Percentiles rank a stretch among this genome's conserved stretches.
These are phyloP conservation scores for Steromphala cineraria DNA, from an alignment of 2,888 invertebrate genomes.

Conservation along the genomic window DNA sequence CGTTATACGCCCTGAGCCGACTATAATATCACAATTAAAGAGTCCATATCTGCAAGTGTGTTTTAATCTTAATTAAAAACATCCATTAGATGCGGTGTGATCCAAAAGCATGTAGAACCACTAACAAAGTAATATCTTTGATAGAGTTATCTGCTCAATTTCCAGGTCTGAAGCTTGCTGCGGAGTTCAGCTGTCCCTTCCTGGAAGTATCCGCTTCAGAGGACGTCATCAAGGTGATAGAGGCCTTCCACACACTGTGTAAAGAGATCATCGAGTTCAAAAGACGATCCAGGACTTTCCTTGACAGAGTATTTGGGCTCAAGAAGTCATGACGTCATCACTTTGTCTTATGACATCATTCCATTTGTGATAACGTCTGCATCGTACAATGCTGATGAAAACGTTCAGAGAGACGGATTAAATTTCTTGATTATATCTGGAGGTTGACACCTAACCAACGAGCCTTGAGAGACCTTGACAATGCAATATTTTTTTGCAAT, in stretches of 20 bases:
- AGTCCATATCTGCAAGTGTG: no score
- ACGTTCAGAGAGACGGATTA: no score
- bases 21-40: no score
- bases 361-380: background rate
- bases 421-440: no score
- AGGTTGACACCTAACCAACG: no score
- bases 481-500: no score
- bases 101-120: background rate
- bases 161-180: slow-evolving; percentile 62
- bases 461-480: no score
- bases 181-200: slow-evolving; percentile 65
- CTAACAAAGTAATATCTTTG: background rate
- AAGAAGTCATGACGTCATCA: slow-evolving; percentile 41
- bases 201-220: slow-evolving; percentile 69
- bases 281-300: slow-evolving; percentile 67
- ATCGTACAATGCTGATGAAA: background rate
- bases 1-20: no score
- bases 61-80: no score
- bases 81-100: no score
- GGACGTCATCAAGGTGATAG: slow-evolving; percentile 63
- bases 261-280: slow-evolving; percentile 68
- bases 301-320: slow-evolving; percentile 68
- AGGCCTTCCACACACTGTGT: slow-evolving; percentile 67
- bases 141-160: background rate
- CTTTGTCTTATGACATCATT: background rate